These are phyloP conservation scores for Tipula lateralis DNA, from an alignment of 2,888 invertebrate species.

Conservation along the genomic window DNA sequence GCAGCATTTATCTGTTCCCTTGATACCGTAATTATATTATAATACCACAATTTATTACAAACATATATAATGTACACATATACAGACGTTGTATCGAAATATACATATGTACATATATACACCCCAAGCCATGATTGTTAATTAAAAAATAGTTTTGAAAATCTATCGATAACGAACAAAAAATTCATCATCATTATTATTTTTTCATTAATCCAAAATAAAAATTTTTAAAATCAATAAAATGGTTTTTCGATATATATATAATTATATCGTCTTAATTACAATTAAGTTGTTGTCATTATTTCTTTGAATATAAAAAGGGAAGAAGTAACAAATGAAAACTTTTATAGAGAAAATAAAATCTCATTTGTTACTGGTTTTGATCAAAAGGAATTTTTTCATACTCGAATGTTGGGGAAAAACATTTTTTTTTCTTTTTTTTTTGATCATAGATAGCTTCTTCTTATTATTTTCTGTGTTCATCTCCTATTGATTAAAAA, in stretches of 20 bases:
- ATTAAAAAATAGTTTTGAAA: neutral
- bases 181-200: neutral
- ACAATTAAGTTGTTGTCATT: neutral
- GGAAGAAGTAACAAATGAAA: neutral
- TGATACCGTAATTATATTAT: neutral
- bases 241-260: neutral
- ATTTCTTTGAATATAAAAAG: neutral
- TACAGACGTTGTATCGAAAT: no score
- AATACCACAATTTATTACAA: neutral
- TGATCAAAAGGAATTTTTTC: neutral
- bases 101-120: no score
- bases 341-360: neutral
- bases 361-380: neutral
- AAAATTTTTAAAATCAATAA: neutral
- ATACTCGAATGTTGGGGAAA: neutral
- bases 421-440: neutral
- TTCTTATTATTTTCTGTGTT: neutral
- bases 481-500: neutral
- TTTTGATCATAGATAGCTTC: neutral
- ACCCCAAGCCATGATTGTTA: neutral
- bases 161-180: neutral
- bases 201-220: neutral
- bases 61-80: no score
- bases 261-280: neutral
- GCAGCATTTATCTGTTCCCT: neutral